Evolutionary conservation across 2,888 invertebrate genomes (phyloP), one percentile per base, ranked within the genome.

Genomic region (Synanthedon andrenaeformis): DNA sequence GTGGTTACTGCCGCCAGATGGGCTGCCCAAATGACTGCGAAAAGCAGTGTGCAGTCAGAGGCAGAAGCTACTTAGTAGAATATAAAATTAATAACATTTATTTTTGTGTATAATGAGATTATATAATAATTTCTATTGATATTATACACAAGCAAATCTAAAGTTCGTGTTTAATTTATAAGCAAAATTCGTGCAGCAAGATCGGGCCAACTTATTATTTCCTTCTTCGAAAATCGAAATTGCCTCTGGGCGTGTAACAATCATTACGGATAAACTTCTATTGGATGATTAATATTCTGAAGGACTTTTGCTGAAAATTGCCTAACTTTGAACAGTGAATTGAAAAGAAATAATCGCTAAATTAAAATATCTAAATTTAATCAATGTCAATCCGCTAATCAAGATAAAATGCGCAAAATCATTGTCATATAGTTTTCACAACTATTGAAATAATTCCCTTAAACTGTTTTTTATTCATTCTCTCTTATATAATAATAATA

Each of bases 271-370:
- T 13, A n/a, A 41, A 17, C 35, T 23, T 12, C 41, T 51, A 51
- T 52, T 55, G 54, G 55, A 53, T 61, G 56, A 57, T 61, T 56
- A 56, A 62, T 62, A 54, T 53, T 52, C 23, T 19, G 52, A 56
- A 55, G 54, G 48, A 42, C 53, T 35, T 59, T 53, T 52, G 55
- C 52, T 58, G 60, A 58, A 48, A 54, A 62, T 55, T 23, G 5
- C 23, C 23, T 5, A 23, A 23, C 23, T 23, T 50, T 58, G 42
- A 53, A 53, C 49, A 17, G 19, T 42, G 42, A 53, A 42, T 52
- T 45, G 52, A 57, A 55, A 56, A 59, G 55, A 55, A 35, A 35
- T 35, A 35, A 35, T 10, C 35, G 35, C 35, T 35, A 35, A 35
- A 35, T 35, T 35, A 35, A 35, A 35, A 35, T 35, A 0, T 8